phyloP scores from a whole-genome alignment of 2,113 vertebrate species.

The Pleuronectes platessa region DNA sequence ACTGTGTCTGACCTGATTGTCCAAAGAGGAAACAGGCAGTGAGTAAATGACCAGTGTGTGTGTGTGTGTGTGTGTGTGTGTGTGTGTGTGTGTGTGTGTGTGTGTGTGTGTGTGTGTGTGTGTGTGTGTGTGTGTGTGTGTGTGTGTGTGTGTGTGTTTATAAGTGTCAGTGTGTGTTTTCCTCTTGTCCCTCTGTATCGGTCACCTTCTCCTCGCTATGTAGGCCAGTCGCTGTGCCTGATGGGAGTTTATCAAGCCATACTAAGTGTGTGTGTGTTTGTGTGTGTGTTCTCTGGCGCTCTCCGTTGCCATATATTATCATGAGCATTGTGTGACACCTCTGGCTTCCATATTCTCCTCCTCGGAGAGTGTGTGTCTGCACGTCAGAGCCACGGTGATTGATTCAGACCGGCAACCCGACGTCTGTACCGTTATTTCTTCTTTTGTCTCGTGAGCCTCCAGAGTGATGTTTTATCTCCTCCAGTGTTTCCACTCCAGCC shows the following conservation, averaged over 20 bases:
- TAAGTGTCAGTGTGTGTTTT: background rate
- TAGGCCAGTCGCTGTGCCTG: background rate
- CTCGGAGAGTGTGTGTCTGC: background rate
- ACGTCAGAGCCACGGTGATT: background rate
- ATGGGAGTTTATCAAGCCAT: background rate
- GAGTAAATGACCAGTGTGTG: background rate
- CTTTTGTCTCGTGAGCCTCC: too few relatives aligned
- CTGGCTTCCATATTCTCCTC: constrained; percentile 19
- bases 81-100: constrained; percentile 8
- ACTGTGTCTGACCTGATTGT: constrained; percentile 16
- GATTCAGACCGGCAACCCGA: background rate
- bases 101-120: constrained; percentile 6
- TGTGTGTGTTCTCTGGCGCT: background rate
- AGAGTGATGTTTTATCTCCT: too few relatives aligned
- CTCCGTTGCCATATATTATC: background rate
- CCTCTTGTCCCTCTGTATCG: background rate
- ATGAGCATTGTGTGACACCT: constrained; percentile 38
- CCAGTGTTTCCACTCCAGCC: too few relatives aligned
- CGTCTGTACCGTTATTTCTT: background rate
- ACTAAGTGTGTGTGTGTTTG: constrained; percentile 1
- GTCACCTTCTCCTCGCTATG: background rate
- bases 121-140: constrained; percentile 14
- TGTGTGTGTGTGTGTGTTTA: constrained; percentile 23
- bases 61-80: constrained; percentile 2
- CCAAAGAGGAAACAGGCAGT: constrained; percentile 13